Percentiles rank a stretch among this genome's conserved stretches.
These are phyloP conservation scores for Chaitophorus viminalis DNA, from an alignment of 2,888 invertebrate species.

Conservation along the genomic window DNA sequence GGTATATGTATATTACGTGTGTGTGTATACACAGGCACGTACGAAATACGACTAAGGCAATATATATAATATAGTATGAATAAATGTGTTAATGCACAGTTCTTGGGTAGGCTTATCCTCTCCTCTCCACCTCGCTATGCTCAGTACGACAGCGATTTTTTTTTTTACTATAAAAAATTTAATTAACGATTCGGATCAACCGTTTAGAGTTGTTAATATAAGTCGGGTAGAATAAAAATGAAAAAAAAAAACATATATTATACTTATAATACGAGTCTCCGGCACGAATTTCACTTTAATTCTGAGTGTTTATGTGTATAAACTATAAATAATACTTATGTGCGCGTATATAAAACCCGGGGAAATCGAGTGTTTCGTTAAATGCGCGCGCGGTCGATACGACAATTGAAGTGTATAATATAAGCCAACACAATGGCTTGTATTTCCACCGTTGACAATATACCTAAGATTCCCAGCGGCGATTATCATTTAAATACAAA, in stretches of 20 bases:
- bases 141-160: neutral
- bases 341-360: neutral
- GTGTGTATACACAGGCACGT: neutral
- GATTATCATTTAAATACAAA: slow-evolving; percentile 17
- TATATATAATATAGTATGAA: neutral
- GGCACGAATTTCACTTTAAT: slow-evolving; percentile 38
- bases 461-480: slow-evolving; percentile 10
- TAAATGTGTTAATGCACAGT: neutral
- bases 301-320: slow-evolving; percentile 2
- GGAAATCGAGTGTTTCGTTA: slow-evolving; percentile 48
- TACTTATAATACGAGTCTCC: neutral
- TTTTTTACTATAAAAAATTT: neutral
- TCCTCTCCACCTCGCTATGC: neutral
- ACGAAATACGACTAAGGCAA: neutral
- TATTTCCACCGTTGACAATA: slow-evolving; percentile 25
- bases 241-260: slow-evolving; percentile 9
- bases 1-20: neutral
- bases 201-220: neutral
- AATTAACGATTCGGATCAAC: neutral
- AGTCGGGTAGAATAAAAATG: neutral
- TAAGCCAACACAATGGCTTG: slow-evolving; percentile 34
- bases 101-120: neutral
- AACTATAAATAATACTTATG: neutral
- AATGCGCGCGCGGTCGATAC: slow-evolving; percentile 5
- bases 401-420: neutral